A percentile compares a stretch with the other conserved stretches of the same genome.
Evolutionary conservation across 1,140 invertebrate genomes (phyloP).

Genomic region (Megathymus violae): DNA sequence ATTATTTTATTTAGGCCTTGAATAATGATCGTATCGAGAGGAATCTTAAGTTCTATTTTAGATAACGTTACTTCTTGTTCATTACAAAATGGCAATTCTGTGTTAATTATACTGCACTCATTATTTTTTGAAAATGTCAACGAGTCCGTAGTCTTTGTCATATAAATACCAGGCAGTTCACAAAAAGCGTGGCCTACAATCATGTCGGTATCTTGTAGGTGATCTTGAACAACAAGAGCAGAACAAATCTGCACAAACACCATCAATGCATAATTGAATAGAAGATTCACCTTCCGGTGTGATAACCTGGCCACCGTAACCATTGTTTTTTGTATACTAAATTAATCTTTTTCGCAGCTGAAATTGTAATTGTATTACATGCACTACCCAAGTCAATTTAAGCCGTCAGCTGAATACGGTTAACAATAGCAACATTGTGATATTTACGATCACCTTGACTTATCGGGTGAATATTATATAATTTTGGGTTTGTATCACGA

Average conservation of each 20-base stretch:
- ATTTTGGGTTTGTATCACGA: slow-evolving; percentile 1
- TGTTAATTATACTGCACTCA: background rate
- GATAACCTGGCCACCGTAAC: slow-evolving; percentile 24
- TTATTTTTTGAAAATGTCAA: slow-evolving; percentile 3
- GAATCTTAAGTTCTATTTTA: slow-evolving; percentile 8
- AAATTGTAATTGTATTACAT: slow-evolving; percentile 17
- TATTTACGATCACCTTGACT: slow-evolving; percentile 10
- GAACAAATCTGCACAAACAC: slow-evolving; percentile 2
- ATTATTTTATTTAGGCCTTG: slow-evolving; percentile 2
- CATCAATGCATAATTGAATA: slow-evolving; percentile 5
- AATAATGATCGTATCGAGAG: background rate
- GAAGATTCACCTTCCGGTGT: slow-evolving; percentile 19
- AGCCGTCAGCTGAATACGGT: slow-evolving; percentile 10
- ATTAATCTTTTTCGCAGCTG: slow-evolving; percentile 11
- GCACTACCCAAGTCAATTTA: slow-evolving; percentile 28
- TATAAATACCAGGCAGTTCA: slow-evolving; percentile 3
- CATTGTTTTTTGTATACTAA: slow-evolving; percentile 13
- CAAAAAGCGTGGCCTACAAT: slow-evolving; percentile 8
- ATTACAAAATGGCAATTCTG: background rate
- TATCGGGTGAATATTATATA: slow-evolving; percentile 5
- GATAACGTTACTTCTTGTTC: background rate
- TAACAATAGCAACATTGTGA: slow-evolving; percentile 7
- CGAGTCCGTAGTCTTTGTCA: background rate
- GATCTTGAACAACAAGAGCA: background rate
- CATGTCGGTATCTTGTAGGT: slow-evolving; percentile 6